Evolutionary conservation across 2,113 vertebrate species (phyloP), one percentile per base, ranked within the genome.

Genomic region (Eleginops maclovinus): DNA sequence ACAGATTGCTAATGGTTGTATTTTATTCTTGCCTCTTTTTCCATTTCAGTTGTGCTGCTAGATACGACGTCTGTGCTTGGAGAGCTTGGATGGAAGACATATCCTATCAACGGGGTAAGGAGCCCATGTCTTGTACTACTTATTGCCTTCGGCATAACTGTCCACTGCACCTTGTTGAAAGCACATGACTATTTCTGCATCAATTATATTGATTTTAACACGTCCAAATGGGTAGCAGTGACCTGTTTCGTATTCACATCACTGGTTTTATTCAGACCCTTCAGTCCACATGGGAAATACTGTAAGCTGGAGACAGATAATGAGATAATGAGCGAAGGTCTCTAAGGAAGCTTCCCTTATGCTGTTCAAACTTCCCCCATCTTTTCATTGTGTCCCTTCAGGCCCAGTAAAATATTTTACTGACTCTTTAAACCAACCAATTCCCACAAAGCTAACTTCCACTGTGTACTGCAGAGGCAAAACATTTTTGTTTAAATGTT

Each of bases 21-120:
- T 87, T 80, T 76, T 9, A 41, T 26, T 22, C 41, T 44, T 12
- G 72, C 69, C 9, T 53, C 66, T 67, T 93, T 87, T 88, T 74
- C 91, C 62, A 41, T 95, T 94, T 88, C 92, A 98, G 97, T 98
- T 91, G 96, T 97, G 88, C 93, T 98, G 90, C 95, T 98, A 92
- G 97, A 98, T 93, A 98, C 97, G 82, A 97, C 96, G 31, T 91
- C 96, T 82, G 96, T 95, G 66, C 93, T 98, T 0, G 97, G 97
- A 89, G 97, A 98, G 75, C 94, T 98, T 9, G 96, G 97, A 94
- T 98, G 97, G 97, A 98, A 96, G 93, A 96, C 96, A 1, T 98
- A 97, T 93, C 97, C 97, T 47, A 90, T 98, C 91, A 98, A 98
- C 82, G 96, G 97, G 96, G 97, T 98, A 95, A 97, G 97, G 93